phyloP scores from a whole-genome alignment of 2,797 vertebrate species.

The Spea hammondii region DNA sequence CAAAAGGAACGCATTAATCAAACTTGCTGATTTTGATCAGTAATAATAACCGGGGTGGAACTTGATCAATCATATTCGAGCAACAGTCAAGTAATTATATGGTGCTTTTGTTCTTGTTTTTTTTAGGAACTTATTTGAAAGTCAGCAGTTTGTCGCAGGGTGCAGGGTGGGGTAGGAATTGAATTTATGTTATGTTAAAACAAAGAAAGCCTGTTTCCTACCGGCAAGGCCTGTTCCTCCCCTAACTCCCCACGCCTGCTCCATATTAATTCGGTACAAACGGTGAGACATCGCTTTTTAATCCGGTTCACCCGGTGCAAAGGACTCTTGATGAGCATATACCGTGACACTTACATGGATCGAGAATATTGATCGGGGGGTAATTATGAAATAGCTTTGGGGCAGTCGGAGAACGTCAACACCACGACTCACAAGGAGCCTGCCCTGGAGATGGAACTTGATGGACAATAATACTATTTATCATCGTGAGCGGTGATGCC shows the following conservation, averaged over 20 bases:
- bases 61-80: background rate
- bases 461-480: no score
- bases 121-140: background rate
- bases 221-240: slow-evolving; percentile 16
- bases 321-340: background rate
- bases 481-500: no score
- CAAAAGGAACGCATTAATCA: background rate
- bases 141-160: slow-evolving; percentile 3
- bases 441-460: no score
- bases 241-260: background rate
- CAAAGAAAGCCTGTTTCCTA: slow-evolving; percentile 10
- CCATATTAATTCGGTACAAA: background rate
- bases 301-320: background rate
- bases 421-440: no score
- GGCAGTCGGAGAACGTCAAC: no score
- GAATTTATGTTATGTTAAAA: background rate
- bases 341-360: no score
- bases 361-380: no score
- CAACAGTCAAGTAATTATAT: background rate
- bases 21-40: background rate
- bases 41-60: background rate
- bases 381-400: no score
- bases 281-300: background rate
- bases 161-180: slow-evolving; percentile 12
- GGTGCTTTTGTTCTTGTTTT: background rate